A percentile compares a stretch with the other conserved stretches of the same genome.
Evolutionary conservation across 92 coral and sea anemone genomes (phyloP).

Genomic region (Porites rus): DNA sequence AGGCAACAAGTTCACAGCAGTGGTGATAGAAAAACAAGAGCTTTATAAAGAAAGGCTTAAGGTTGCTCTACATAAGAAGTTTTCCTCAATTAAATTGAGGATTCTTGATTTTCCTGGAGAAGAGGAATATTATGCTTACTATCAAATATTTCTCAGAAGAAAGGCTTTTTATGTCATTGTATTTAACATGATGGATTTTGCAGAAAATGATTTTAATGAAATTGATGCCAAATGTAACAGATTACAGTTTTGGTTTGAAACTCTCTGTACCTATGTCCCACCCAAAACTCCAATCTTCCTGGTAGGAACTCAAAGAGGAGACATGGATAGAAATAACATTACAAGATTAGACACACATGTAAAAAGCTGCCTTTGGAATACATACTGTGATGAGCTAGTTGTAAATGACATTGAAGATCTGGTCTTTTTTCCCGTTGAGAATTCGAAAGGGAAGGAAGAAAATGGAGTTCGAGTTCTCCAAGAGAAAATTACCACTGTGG

Average conservation of each 20-base stretch:
- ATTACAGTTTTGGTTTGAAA: conserved; percentile 63
- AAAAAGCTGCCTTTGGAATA: conserved; percentile 35
- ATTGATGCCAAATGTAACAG: conserved; percentile 23
- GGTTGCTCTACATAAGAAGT: conserved; percentile 47
- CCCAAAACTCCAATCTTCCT: conserved; percentile 47
- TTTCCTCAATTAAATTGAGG: conserved; percentile 47
- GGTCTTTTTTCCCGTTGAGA: conserved; percentile 65
- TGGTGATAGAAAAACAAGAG: conserved; percentile 35
- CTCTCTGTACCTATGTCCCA: conserved; percentile 57
- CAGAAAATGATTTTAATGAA: conserved; percentile 30
- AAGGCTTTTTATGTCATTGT: conserved; percentile 56
- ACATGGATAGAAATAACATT: neutral
- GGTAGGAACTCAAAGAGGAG: conserved; percentile 66
- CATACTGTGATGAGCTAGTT: conserved; percentile 36
- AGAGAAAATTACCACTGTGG: conserved; percentile 20
- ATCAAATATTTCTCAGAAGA: conserved; percentile 53
- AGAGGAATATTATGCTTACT: conserved; percentile 53
- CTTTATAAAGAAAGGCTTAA: no score
- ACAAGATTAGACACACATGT: conserved; percentile 16
- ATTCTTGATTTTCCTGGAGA: conserved; percentile 72
- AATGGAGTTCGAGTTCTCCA: conserved; percentile 44
- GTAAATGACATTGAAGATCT: conserved; percentile 26
- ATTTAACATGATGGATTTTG: conserved; percentile 42
- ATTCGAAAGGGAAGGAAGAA: conserved; percentile 34
- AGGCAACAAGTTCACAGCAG: neutral